Base-by-base conservation (phyloP, 2,797 vertebrate genomes). In the Hemibagrus guttatus region DNA sequence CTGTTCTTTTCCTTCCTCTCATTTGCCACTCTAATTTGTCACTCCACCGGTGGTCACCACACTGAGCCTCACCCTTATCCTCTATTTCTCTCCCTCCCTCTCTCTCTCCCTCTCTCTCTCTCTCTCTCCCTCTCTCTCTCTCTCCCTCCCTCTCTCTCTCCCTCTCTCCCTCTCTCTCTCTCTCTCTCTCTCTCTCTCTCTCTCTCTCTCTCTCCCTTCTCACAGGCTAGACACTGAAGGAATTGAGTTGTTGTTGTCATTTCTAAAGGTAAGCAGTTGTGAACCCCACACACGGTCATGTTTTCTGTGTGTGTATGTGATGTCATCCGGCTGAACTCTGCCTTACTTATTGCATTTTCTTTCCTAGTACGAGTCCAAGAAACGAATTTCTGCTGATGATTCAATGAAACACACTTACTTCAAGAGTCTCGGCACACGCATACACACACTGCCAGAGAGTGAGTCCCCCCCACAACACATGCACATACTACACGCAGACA, bases 331-430 rank as follows among this genome's bases (percentile, higher is more conserved):
- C 79, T 66, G 21, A 54, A 21, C 1, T 16, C 4, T 54, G 49
- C 54, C 28, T 59, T 72, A 23, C 12, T 28, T 7, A 35, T 26
- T 66, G 7, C 52, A n/a, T 23, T 46, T 42, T 76, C 52, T 9
- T 58, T 35, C 6, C 1, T 92, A 99, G 98, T 99, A 97, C 69
- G 98, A 99, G 92, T 98, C 98, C 49, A 99, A 98, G 96, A 98
- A 97, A 94, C 97, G 98, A 93, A 97, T 98, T 94, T 98, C 98
- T 46, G 98, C 98, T 64, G 98, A 99, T 39, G 98, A 99, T 86
- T 97, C 97, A 19, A 99, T 99, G 98, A 99, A 98, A 88, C 98
- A 99, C 69, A 94, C 96, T 0, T 97, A 99, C 93, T 99, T 99
- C 95, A 96, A 97, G 92, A 98, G 97, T 94, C 96, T 99, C 58